These are phyloP conservation scores for Nycticorax nycticorax DNA, from an alignment of 2,113 vertebrate genomes.

Conservation along the genomic window DNA sequence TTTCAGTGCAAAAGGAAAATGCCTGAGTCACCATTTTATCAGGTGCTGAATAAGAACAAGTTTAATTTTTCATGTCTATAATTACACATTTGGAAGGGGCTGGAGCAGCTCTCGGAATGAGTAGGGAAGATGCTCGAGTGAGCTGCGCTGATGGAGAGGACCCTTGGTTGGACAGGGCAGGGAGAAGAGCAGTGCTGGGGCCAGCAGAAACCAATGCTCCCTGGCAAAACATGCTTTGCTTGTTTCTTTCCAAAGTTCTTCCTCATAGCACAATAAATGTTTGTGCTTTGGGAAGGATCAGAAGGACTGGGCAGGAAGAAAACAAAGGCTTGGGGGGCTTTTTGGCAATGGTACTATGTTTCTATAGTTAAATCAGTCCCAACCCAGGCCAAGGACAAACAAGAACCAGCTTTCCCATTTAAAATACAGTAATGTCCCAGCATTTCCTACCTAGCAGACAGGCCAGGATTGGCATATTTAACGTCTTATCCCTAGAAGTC, in stretches of 20 bases:
- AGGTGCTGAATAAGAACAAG: slow-evolving; percentile 36
- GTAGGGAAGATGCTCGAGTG: neutral
- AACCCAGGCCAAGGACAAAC: neutral
- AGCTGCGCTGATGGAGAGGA: neutral
- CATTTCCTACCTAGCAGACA: neutral
- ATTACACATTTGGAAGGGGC: neutral
- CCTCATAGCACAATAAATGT: neutral
- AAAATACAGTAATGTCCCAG: neutral
- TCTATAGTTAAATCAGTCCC: neutral
- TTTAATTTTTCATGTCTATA: slow-evolving; percentile 19
- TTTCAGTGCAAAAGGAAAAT: slow-evolving; percentile 43
- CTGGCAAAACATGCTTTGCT: neutral
- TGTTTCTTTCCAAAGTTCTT: neutral
- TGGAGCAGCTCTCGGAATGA: neutral
- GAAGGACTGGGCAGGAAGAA: neutral
- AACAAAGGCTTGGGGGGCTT: neutral
- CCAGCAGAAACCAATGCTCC: neutral
- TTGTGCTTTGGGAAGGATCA: neutral
- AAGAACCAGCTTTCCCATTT: neutral
- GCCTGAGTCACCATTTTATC: slow-evolving; percentile 54
- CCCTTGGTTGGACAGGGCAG: neutral
- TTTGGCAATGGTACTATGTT: neutral
- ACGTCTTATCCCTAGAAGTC: neutral
- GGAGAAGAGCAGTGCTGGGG: neutral
- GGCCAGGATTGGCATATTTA: neutral